Conservation (phyloP, 2,888 invertebrate species). For the Keiferia lycopersicella region DNA sequence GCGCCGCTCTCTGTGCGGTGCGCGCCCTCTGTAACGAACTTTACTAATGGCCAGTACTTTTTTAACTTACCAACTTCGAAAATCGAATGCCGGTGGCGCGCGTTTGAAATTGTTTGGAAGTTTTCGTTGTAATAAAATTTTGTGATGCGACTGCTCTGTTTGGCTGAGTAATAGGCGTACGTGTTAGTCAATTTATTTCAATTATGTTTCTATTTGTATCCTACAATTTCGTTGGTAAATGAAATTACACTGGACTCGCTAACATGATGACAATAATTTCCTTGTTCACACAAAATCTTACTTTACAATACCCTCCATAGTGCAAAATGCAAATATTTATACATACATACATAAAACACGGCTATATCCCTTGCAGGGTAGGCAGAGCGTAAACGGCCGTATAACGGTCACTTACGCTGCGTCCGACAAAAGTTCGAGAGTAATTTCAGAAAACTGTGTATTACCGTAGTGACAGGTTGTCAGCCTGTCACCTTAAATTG, state of each 20-base stretch:
- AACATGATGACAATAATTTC: no score
- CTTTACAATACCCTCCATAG: not conserved
- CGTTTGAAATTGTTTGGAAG: conserved; percentile 22
- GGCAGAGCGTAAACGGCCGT: no score
- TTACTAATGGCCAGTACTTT: conserved; percentile 43
- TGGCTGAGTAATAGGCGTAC: conserved; percentile 1
- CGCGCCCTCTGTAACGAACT: conserved; percentile 47
- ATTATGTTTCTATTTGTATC: not conserved
- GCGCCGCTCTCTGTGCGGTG: conserved; percentile 51
- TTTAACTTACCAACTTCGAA: conserved; percentile 33
- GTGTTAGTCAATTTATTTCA: no score
- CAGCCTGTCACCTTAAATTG: no score
- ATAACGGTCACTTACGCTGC: no score
- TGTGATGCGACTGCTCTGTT: conserved; percentile 10
- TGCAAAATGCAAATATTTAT: no score
- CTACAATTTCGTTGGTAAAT: not conserved
- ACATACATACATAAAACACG: no score
- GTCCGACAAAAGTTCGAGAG: no score
- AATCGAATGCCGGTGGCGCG: conserved; percentile 31
- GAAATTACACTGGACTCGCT: no score
- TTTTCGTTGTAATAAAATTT: conserved; percentile 20
- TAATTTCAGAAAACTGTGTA: no score
- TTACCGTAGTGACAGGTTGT: no score
- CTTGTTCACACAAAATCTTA: not conserved
- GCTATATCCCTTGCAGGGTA: no score